Base-by-base conservation (phyloP, 2,888 invertebrate species). In the Rhingia rostrata region DNA sequence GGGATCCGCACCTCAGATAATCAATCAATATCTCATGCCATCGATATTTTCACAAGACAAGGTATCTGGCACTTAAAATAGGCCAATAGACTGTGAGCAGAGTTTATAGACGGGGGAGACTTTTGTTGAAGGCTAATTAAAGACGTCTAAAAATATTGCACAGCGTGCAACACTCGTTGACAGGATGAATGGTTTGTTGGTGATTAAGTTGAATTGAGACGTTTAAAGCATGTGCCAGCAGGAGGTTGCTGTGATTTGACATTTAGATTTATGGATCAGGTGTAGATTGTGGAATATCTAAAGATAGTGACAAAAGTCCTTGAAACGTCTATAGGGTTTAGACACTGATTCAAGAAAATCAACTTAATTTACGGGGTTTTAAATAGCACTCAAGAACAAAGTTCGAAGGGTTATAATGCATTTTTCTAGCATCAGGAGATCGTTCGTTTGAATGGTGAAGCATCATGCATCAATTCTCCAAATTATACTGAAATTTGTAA, bases 21-120 rank as follows among this genome's bases (percentile, higher is more conserved):
- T 80, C 74, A 80, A 80, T 80, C 80, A 80, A 67, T 61, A 69
- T 51, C 35, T 30, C 22, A 12, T 39, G 56, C 47, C 43, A 73
- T 74, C 67, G 43, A 67, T 67, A 67, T 61, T 61, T 5, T 10
- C 54, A 73, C 9, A 41, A 77, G 32, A 54, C 51, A 75, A 39
- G 53, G 39, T 69, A 45, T 30, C 49, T 7, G 47, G 14, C 33
- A 61, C n/a, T 60, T 60, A 43, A 7, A 35, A 53, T 45, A 10
- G 14, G 49, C 49, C 30, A 45, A n/a, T 5, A 4, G 4, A 30
- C 4, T 49, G 7, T 14, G 22, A 12, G 22, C 6, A 4, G 7
- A 14, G 22, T 32, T 14, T 1, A 33, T 9, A 33, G 32, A 6
- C 5, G 35, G 12, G 6, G 6, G 6, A 39, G 14, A 56, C 37